A percentile compares a stretch with the other conserved stretches of the same genome.
Evolutionary conservation across 2,888 invertebrate genomes (phyloP).

Genomic region (Tenodera sinensis): DNA sequence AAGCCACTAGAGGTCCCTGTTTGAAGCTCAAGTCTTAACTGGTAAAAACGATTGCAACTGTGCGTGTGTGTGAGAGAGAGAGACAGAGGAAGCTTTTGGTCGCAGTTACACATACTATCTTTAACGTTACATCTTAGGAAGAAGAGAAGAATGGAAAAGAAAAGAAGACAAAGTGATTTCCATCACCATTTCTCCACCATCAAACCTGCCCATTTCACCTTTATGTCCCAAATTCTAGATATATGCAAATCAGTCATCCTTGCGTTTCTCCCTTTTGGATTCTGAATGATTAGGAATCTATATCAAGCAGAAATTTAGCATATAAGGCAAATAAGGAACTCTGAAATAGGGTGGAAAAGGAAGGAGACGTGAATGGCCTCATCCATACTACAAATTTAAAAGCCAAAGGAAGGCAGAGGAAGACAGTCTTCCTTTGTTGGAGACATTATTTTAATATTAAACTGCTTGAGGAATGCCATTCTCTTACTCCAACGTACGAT

Average conservation of each 20-base stretch:
- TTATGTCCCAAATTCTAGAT: neutral
- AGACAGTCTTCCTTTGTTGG: neutral
- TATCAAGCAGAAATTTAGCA: neutral
- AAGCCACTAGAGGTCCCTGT: neutral
- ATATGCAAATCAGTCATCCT: neutral
- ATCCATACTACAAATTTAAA: neutral
- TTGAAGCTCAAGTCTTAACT: neutral
- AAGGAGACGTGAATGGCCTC: neutral
- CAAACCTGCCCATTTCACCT: neutral
- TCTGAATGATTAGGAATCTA: neutral
- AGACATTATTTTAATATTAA: too few relatives aligned
- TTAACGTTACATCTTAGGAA: neutral
- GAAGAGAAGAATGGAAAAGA: neutral
- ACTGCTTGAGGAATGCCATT: neutral
- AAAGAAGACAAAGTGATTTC: neutral
- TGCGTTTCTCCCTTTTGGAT: neutral
- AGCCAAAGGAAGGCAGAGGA: neutral
- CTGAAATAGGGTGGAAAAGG: neutral
- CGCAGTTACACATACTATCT: neutral
- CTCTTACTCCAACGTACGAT: neutral
- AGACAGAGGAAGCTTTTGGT: neutral
- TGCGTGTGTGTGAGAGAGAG: neutral
- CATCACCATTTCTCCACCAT: neutral
- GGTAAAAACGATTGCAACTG: neutral
- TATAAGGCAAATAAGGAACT: neutral